phyloP scores from a whole-genome alignment of 2,888 invertebrate genomes.

The Eumerus sabulonum region DNA sequence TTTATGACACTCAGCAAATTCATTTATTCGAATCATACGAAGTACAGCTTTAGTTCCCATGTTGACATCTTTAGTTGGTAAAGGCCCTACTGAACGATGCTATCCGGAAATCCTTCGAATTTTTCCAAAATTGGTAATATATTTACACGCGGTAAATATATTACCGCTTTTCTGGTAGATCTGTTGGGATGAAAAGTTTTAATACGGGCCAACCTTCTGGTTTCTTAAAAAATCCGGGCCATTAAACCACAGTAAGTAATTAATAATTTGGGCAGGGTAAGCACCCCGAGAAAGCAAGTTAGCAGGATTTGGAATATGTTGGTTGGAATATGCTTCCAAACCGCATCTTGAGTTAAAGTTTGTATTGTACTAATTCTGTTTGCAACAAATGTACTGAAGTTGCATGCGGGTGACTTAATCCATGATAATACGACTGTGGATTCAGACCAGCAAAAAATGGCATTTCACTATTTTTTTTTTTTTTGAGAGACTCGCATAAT shows the following conservation, averaged over 20 bases:
- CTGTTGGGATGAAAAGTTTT: not conserved
- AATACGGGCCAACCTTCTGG: not conserved
- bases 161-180: not conserved
- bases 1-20: no score
- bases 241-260: not conserved
- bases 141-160: no score
- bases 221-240: not conserved
- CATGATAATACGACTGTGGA: not conserved
- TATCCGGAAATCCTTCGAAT: no score
- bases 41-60: no score
- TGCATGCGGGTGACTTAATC: not conserved
- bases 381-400: not conserved
- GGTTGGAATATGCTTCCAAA: not conserved
- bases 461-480: not conserved
- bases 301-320: not conserved
- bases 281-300: not conserved
- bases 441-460: not conserved
- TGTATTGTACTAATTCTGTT: constrained; percentile 1
- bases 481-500: not conserved
- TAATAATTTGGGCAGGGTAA: no score
- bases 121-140: no score
- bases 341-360: not conserved
- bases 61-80: no score
- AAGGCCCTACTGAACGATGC: no score
- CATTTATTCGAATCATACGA: no score